Percentiles rank a stretch among this genome's conserved stretches.
These are phyloP conservation scores for Harpalus rufipes DNA, from an alignment of 2,888 invertebrate genomes.

Conservation along the genomic window DNA sequence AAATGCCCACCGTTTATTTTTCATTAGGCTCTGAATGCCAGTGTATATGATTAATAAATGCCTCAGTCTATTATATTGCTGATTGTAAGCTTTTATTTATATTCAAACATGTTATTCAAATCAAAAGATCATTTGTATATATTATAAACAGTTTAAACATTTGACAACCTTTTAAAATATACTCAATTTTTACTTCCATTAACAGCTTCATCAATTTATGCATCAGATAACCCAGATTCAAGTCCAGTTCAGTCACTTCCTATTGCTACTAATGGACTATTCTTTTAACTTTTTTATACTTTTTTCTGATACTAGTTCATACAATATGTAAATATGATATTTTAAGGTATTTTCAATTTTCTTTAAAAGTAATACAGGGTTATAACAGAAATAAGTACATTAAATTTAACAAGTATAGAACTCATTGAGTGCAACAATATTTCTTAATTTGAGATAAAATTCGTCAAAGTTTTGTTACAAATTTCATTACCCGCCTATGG, in stretches of 20 bases:
- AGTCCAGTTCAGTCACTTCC: neutral
- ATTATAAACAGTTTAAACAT: neutral
- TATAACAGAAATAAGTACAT: no score
- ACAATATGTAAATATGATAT: no score
- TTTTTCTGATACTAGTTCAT: no score
- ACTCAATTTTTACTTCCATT: neutral
- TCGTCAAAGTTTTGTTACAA: no score
- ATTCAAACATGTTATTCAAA: neutral
- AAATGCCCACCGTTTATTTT: constrained; percentile 9
- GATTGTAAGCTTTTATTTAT: neutral
- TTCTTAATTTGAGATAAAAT: no score
- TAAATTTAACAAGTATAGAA: no score
- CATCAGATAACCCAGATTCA: neutral
- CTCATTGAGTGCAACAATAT: no score
- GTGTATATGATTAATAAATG: neutral
- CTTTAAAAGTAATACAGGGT: no score
- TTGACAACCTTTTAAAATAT: neutral
- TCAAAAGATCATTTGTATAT: neutral
- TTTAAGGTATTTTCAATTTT: no score
- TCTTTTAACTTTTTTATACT: no score
- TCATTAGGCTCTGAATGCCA: constrained; percentile 6
- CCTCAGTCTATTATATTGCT: neutral
- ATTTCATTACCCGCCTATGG: no score
- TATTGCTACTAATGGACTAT: neutral
- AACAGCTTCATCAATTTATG: neutral